Percentiles rank a stretch among this genome's conserved stretches.
Evolutionary conservation across 2,113 vertebrate species (phyloP).

Genomic region (Castor canadensis): DNA sequence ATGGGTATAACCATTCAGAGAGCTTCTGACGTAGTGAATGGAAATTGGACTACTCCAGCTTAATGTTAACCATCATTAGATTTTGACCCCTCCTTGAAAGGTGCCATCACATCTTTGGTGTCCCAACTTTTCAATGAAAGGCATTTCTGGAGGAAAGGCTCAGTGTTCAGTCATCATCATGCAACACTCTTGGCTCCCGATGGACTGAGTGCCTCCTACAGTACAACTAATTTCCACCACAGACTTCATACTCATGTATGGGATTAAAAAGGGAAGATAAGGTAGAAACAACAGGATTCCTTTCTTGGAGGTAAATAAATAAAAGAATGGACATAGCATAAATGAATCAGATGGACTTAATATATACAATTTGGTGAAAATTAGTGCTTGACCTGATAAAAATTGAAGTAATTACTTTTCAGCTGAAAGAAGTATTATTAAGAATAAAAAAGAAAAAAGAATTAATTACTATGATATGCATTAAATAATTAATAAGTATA

Average conservation of each 20-base stretch:
- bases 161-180: background rate
- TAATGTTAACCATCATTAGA: background rate
- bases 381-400: background rate
- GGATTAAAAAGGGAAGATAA: background rate
- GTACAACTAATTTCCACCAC: background rate
- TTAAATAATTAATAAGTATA: background rate
- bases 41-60: fast-evolving
- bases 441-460: no score
- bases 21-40: background rate
- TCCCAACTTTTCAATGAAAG: background rate
- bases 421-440: background rate
- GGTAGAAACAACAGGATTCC: background rate
- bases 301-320: background rate
- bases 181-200: background rate
- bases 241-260: background rate
- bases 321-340: background rate
- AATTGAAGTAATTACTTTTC: background rate
- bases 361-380: background rate
- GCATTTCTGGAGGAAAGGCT: background rate
- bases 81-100: fast-evolving
- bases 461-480: background rate
- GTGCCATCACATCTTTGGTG: background rate
- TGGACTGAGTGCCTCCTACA: background rate
- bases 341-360: background rate
- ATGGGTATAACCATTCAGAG: fast-evolving